Percentiles rank a stretch among this genome's conserved stretches.
Conservation (phyloP, 2,113 vertebrate species). For the Leuciscus idus region DNA sequence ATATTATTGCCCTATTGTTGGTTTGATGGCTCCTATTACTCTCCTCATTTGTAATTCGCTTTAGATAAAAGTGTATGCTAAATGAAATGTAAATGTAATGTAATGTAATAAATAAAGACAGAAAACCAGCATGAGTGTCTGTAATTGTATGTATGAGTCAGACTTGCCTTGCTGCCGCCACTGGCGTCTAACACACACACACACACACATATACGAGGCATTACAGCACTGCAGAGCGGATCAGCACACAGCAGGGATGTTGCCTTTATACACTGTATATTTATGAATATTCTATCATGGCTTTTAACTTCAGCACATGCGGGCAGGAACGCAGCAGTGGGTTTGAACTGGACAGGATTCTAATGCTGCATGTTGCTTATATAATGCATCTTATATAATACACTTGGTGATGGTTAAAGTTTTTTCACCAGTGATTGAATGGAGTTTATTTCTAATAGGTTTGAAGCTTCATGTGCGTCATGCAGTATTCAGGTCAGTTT, state of each 20-base stretch:
- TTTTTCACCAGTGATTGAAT: slow-evolving; percentile 2
- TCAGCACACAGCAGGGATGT: neutral
- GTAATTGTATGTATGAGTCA: slow-evolving; percentile 12
- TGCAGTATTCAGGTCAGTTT: slow-evolving; percentile 12
- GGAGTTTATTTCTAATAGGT: slow-evolving; percentile 9
- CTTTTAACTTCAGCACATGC: slow-evolving; percentile 8
- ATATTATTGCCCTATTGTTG: no score
- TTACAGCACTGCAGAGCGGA: neutral
- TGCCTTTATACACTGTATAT: neutral
- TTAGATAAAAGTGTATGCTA: no score
- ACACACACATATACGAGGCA: neutral
- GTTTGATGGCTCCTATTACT: no score
- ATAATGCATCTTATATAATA: slow-evolving; percentile 6
- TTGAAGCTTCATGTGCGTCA: neutral
- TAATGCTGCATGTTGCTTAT: neutral
- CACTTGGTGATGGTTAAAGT: neutral
- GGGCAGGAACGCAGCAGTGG: neutral
- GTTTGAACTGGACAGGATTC: neutral
- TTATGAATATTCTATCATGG: slow-evolving; percentile 19
- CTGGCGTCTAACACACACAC: slow-evolving; percentile 2
- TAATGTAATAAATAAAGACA: neutral
- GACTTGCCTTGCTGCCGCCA: neutral
- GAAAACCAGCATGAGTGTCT: neutral
- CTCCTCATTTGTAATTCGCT: no score
- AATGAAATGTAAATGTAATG: no score